Conservation (phyloP, 1,140 invertebrate genomes). For the Tachypleus tridentatus region DNA sequence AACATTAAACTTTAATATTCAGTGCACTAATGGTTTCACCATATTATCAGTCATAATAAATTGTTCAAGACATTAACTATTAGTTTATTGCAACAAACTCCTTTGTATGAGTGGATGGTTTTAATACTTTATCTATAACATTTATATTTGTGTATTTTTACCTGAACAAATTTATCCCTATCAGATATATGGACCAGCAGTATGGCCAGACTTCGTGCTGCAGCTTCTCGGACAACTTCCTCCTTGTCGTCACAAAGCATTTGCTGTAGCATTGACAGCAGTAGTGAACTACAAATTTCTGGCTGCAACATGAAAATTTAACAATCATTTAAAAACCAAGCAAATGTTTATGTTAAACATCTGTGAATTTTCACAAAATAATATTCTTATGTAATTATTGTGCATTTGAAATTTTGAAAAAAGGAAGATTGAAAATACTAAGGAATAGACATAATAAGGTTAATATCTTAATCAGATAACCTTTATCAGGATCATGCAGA, state of each 20-base stretch:
- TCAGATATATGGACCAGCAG: conserved; percentile 51
- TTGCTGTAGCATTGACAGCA: conserved; percentile 61
- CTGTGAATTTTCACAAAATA: neutral
- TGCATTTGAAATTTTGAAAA: no score
- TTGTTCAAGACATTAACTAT: no score
- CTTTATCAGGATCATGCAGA: no score
- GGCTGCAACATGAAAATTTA: conserved; percentile 35
- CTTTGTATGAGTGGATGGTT: no score
- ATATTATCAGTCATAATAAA: no score
- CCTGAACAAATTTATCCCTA: conserved; percentile 53
- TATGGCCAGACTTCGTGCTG: conserved; percentile 49
- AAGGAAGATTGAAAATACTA: no score
- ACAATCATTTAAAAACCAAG: neutral
- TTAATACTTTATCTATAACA: conserved; percentile 1
- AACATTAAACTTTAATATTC: no score
- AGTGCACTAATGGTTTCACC: no score
- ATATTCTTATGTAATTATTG: neutral
- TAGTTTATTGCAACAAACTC: no score
- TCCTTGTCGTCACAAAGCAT: conserved; percentile 58
- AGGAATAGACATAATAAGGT: no score
- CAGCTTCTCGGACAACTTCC: conserved; percentile 47
- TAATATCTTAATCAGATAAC: no score
- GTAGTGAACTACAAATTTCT: conserved; percentile 53
- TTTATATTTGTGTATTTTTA: conserved; percentile 24
- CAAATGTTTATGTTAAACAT: no score